Conservation (phyloP, 2,113 vertebrate species). For the Anser brachyrhynchus region DNA sequence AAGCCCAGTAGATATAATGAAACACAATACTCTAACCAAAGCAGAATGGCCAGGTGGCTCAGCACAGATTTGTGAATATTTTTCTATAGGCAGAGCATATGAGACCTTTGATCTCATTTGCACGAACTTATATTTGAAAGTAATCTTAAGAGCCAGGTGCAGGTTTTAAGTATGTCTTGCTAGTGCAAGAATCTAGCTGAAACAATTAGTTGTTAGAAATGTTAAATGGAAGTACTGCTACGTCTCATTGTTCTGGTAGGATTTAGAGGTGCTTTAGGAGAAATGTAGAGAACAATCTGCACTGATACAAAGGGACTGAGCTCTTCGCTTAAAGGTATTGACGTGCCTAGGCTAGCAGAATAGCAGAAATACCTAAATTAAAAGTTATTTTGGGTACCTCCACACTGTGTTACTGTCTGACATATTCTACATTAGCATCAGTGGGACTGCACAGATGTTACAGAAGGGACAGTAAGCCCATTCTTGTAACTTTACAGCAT, state of each 20-base stretch:
- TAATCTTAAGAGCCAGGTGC: background rate
- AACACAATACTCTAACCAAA: background rate
- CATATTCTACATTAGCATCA: background rate
- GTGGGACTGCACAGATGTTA: background rate
- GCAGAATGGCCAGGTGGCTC: background rate
- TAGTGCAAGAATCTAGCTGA: background rate
- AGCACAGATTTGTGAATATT: background rate
- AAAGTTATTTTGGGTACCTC: constrained; percentile 13
- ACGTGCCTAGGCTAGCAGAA: background rate
- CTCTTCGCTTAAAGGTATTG: background rate
- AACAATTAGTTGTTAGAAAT: background rate
- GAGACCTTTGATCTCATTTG: background rate
- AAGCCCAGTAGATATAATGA: background rate
- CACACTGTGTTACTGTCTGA: rapidly evolving
- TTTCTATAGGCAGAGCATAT: background rate
- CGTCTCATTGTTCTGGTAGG: background rate
- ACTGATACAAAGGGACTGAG: background rate
- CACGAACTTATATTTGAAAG: background rate
- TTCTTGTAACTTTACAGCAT: background rate
- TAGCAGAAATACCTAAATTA: constrained; percentile 13
- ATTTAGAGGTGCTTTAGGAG: background rate
- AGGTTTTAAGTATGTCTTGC: background rate
- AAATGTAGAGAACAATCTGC: background rate
- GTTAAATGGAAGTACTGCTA: background rate
- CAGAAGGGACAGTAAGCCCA: background rate